phyloP scores from a whole-genome alignment of 2,888 invertebrate species.

The Muscina levida region DNA sequence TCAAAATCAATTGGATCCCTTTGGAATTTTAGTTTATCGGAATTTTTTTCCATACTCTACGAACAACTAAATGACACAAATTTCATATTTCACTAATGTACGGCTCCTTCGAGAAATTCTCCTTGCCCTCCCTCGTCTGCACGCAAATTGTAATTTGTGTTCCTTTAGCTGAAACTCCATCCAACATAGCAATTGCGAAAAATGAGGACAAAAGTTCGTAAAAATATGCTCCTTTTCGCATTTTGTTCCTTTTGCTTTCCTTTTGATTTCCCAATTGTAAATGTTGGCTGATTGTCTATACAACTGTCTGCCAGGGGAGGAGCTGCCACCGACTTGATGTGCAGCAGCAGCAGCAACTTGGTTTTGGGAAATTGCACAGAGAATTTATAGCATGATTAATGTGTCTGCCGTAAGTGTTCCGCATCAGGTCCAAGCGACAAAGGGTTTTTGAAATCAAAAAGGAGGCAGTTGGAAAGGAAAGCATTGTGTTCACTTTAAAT shows the following conservation, averaged over 20 bases:
- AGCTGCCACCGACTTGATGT: constrained; percentile 10
- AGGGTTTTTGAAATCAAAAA: neutral
- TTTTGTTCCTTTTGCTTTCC: constrained; percentile 24
- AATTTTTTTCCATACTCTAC: too few relatives aligned
- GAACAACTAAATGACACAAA: too few relatives aligned
- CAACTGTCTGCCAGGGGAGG: constrained; percentile 35
- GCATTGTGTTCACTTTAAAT: too few relatives aligned
- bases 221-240: constrained; percentile 29
- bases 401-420: constrained; percentile 49
- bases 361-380: neutral
- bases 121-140: neutral
- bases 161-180: neutral
- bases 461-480: neutral
- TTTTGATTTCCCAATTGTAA: constrained; percentile 56
- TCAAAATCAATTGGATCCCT: too few relatives aligned
- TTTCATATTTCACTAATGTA: too few relatives aligned
- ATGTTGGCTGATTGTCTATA: constrained; percentile 43
- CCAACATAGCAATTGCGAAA: neutral
- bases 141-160: neutral
- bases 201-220: constrained; percentile 17
- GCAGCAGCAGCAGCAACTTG: too few relatives aligned
- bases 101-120: too few relatives aligned
- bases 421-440: constrained; percentile 34
- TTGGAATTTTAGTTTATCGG: too few relatives aligned
- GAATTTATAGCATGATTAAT: constrained; percentile 54